phyloP scores from a whole-genome alignment of 2,888 invertebrate species.

The Epinotia nisella region DNA sequence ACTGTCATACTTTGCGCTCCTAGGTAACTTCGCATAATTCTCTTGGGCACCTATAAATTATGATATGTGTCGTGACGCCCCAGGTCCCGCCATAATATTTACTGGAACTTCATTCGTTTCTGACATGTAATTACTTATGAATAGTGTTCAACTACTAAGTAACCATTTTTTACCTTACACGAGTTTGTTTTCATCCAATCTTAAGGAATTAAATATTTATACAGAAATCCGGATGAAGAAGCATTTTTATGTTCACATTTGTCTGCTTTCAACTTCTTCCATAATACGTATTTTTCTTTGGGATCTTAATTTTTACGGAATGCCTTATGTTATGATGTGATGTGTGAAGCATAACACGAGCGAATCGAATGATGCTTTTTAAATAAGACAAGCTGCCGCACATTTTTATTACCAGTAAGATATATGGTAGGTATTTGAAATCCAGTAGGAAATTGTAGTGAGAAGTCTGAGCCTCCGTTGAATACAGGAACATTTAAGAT shows the following conservation, averaged over 20 bases:
- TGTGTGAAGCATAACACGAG: background rate
- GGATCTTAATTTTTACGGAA: background rate
- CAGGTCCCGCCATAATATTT: slow-evolving; percentile 12
- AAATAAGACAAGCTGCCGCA: background rate
- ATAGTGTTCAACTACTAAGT: background rate
- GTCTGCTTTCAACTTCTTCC: background rate
- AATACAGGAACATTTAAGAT: slow-evolving; percentile 1
- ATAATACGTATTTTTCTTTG: slow-evolving; percentile 1
- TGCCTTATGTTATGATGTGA: background rate
- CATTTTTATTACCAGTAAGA: background rate
- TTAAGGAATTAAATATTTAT: slow-evolving; percentile 21
- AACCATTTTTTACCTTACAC: slow-evolving; percentile 7
- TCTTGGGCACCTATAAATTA: slow-evolving; percentile 27
- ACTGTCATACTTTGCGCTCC: slow-evolving; percentile 15
- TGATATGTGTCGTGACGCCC: slow-evolving; percentile 3
- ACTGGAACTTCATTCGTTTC: slow-evolving; percentile 3
- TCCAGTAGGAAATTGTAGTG: background rate
- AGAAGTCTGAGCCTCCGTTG: background rate
- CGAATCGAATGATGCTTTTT: background rate
- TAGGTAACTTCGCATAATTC: slow-evolving; percentile 19
- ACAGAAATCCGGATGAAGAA: background rate
- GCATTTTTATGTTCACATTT: slow-evolving; percentile 15
- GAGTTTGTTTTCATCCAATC: slow-evolving; percentile 8
- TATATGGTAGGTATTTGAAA: background rate
- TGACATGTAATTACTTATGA: background rate